phyloP scores from a whole-genome alignment of 2,113 vertebrate genomes.

The Brachypteracias leptosomus region DNA sequence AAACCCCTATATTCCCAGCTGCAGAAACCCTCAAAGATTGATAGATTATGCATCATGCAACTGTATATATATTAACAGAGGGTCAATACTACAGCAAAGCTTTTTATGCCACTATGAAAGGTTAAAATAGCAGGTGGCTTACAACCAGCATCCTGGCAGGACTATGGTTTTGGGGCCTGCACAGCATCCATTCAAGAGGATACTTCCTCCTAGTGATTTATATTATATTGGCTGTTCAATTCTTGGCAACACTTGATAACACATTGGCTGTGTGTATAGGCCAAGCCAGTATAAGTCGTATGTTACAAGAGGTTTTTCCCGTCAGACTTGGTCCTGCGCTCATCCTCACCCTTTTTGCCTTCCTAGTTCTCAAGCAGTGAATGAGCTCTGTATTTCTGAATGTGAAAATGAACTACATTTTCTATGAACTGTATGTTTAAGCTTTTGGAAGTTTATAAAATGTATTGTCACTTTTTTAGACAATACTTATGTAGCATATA shows the following conservation, averaged over 20 bases:
- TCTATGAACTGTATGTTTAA: not conserved
- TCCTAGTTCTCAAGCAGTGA: not conserved
- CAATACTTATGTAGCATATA: not conserved
- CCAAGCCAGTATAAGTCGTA: not conserved
- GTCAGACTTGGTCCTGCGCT: not conserved
- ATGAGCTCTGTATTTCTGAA: not conserved
- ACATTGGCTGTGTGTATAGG: not conserved
- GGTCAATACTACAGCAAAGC: not conserved
- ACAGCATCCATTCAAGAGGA: not conserved
- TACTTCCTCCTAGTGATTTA: not conserved
- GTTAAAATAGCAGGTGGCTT: not conserved
- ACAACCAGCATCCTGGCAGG: not conserved
- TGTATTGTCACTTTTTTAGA: fast-evolving
- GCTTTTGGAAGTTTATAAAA: not conserved
- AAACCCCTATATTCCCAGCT: not conserved
- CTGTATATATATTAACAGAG: not conserved
- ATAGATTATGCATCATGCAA: not conserved
- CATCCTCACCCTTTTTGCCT: not conserved
- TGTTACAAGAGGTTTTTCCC: not conserved
- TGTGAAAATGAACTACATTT: not conserved
- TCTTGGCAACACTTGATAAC: not conserved
- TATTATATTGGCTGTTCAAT: not conserved
- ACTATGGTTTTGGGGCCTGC: not conserved
- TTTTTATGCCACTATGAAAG: not conserved
- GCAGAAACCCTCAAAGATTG: not conserved